Conservation (phyloP, 2,113 vertebrate genomes). For the Seriola aureovittata region DNA sequence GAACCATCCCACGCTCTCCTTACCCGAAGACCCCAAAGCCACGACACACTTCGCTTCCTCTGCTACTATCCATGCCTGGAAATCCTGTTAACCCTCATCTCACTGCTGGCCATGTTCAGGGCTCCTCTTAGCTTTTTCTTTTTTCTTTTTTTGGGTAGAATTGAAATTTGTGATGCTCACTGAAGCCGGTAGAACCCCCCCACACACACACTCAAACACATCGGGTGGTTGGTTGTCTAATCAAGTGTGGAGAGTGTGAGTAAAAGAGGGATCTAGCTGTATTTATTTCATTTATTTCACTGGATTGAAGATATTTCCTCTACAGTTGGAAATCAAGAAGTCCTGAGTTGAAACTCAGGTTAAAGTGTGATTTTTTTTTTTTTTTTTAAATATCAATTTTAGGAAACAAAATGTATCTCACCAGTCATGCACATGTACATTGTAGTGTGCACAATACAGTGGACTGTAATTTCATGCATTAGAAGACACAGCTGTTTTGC, state of each 20-base stretch:
- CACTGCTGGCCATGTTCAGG: slow-evolving; percentile 15
- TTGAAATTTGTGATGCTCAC: slow-evolving; percentile 26
- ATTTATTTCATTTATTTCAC: neutral
- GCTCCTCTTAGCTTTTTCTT: neutral
- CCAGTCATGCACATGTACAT: neutral
- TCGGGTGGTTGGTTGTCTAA: slow-evolving; percentile 47
- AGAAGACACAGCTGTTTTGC: neutral
- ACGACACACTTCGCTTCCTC: slow-evolving; percentile 34
- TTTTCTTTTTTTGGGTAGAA: neutral
- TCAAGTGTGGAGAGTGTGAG: slow-evolving; percentile 56
- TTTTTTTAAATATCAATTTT: no score
- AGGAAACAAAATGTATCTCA: neutral
- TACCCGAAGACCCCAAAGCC: slow-evolving; percentile 35
- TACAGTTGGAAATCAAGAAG: neutral
- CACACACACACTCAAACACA: neutral
- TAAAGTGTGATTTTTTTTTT: neutral
- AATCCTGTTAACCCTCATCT: slow-evolving; percentile 52
- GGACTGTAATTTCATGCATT: neutral
- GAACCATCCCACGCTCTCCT: slow-evolving; percentile 31
- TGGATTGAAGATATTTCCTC: neutral
- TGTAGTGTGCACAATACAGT: no score
- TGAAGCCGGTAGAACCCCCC: slow-evolving; percentile 43
- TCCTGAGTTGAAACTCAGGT: no score
- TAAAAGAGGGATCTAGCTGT: neutral
- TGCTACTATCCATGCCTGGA: slow-evolving; percentile 43